Evolutionary conservation across 2,797 vertebrate genomes (phyloP).

Genomic region (Pseudomugil tenellus): DNA sequence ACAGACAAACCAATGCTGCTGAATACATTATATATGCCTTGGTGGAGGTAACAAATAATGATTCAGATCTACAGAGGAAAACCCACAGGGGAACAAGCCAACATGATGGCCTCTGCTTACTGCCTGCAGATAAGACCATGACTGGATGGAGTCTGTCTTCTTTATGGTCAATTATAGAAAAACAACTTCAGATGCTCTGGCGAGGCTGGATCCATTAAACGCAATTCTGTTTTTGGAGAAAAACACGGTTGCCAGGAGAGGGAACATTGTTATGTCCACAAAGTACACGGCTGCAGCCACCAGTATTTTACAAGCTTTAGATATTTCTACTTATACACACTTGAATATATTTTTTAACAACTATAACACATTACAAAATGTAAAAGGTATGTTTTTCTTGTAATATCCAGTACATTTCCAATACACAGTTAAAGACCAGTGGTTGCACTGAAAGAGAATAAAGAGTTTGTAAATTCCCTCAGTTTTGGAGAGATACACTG

Average conservation of each 20-base stretch:
- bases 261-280: constrained; percentile 68
- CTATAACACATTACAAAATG: background rate
- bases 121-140: constrained; percentile 53
- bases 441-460: background rate
- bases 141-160: constrained; percentile 54
- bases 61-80: constrained; percentile 40
- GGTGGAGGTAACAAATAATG: background rate
- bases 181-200: constrained; percentile 60
- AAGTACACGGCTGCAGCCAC: constrained; percentile 26
- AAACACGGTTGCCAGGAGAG: constrained; percentile 73
- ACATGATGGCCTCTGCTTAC: constrained; percentile 36
- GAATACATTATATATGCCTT: too few species aligned
- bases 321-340: constrained; percentile 21
- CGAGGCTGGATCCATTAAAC: constrained; percentile 69
- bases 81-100: constrained; percentile 29
- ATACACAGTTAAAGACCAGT: background rate
- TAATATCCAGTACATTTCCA: background rate
- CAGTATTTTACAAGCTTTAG: constrained; percentile 40
- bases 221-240: constrained; percentile 44
- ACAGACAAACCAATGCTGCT: too few species aligned
- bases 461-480: background rate
- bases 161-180: constrained; percentile 45
- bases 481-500: constrained; percentile 13
- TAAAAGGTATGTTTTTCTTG: background rate
- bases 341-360: constrained; percentile 16